phyloP scores from a whole-genome alignment of 2,797 vertebrate genomes.

The Mormyrops attenuatus region DNA sequence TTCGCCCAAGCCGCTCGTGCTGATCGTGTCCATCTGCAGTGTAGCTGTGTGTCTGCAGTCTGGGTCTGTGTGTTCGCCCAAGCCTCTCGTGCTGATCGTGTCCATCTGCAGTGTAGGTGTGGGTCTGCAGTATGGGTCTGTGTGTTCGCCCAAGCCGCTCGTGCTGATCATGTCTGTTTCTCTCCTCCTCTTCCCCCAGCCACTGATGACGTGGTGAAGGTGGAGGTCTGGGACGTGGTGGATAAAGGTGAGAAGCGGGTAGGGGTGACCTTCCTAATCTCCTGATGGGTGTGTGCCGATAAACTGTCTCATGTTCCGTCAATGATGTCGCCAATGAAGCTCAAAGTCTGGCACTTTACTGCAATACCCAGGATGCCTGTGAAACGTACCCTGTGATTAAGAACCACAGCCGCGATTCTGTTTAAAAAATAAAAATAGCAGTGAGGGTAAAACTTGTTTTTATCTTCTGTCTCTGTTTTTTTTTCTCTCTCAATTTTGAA shows the following conservation, averaged over 20 bases:
- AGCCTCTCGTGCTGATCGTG: too few relatives aligned
- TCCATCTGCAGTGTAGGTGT: not conserved
- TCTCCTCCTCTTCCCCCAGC: constrained; percentile 56
- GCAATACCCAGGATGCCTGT: not conserved
- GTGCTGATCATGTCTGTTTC: not conserved
- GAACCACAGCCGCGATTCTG: not conserved
- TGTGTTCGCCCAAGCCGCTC: not conserved
- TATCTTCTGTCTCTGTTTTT: not conserved
- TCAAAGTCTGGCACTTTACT: not conserved
- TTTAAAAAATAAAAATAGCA: constrained; percentile 22
- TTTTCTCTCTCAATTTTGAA: not conserved
- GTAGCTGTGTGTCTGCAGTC: too few relatives aligned
- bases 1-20: not conserved
- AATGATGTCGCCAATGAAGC: not conserved
- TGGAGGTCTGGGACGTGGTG: constrained; percentile 98
- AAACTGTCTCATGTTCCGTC: not conserved
- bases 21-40: not conserved
- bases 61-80: too few relatives aligned
- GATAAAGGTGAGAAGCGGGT: constrained; percentile 84
- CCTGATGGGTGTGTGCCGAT: not conserved
- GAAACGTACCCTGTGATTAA: not conserved
- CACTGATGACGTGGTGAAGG: constrained; percentile 96
- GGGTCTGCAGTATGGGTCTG: not conserved
- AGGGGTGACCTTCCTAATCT: not conserved
- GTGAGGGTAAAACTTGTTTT: not conserved